Evolutionary conservation across 2,888 invertebrate genomes (phyloP).

Genomic region (Chrysodeixis includens): DNA sequence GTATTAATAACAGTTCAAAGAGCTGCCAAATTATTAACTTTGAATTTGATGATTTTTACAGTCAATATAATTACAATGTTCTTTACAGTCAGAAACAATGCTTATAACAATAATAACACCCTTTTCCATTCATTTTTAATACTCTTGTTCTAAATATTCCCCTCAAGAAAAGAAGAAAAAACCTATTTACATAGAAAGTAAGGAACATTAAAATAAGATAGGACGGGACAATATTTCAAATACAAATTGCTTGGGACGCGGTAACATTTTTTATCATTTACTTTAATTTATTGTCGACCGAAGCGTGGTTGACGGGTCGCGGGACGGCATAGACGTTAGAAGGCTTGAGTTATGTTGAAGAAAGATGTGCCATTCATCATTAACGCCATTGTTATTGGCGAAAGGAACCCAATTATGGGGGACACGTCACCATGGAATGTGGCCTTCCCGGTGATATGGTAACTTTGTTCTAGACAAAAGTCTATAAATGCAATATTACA

Average conservation of each 20-base stretch:
- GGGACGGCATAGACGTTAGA: conserved; percentile 13
- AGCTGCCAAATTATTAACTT: background rate
- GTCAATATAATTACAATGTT: background rate
- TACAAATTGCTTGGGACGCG: conserved; percentile 62
- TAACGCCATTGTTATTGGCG: background rate
- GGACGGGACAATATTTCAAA: conserved; percentile 51
- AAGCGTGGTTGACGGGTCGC: conserved; percentile 31
- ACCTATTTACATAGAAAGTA: conserved; percentile 21
- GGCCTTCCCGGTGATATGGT: background rate
- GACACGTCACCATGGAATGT: background rate
- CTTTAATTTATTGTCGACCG: conserved; percentile 55
- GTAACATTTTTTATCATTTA: conserved; percentile 64
- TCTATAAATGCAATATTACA: too few species aligned
- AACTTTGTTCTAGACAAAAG: too few species aligned
- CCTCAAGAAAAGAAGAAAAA: conserved; percentile 16
- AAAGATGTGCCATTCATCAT: background rate
- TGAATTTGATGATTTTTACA: background rate
- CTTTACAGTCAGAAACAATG: background rate
- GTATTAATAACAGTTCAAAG: too few species aligned
- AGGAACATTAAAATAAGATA: conserved; percentile 46
- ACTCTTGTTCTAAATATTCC: conserved; percentile 11
- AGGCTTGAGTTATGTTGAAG: background rate
- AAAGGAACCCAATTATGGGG: background rate
- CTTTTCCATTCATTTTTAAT: conserved; percentile 6
- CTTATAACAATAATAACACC: conserved; percentile 14